Evolutionary conservation across 92 coral and sea anemone species (phyloP).

Genomic region (Pocillopora meandrina): DNA sequence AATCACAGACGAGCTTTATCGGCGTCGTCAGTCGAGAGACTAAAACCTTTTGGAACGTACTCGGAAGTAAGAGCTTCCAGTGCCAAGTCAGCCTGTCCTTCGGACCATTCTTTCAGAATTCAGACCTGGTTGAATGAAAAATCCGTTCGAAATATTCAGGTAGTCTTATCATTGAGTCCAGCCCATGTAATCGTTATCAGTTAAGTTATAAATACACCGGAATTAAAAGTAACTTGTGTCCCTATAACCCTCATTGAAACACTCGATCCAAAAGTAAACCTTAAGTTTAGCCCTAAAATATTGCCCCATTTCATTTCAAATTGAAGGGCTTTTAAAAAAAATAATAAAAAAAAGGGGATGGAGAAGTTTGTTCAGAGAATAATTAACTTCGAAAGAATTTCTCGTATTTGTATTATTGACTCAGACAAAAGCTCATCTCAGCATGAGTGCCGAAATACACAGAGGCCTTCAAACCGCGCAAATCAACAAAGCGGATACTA

Average conservation of each 20-base stretch:
- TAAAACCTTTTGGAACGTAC: background rate
- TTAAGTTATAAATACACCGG: background rate
- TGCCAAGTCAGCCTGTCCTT: slow-evolving; percentile 35
- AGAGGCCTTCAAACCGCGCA: background rate
- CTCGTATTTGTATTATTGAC: background rate
- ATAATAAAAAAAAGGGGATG: background rate
- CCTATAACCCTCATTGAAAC: background rate
- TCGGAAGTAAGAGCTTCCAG: slow-evolving; percentile 28
- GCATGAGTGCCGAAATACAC: background rate
- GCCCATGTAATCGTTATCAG: background rate
- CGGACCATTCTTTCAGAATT: slow-evolving; percentile 79
- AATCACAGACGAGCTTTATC: slow-evolving; percentile 62
- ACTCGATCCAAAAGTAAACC: background rate
- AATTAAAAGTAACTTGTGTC: background rate
- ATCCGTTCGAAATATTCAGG: slow-evolving; percentile 90
- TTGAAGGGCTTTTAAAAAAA: background rate
- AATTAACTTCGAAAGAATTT: background rate
- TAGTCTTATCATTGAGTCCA: slow-evolving; percentile 10
- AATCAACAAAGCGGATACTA: background rate
- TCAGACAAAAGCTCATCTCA: background rate
- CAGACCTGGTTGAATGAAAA: slow-evolving; percentile 95
- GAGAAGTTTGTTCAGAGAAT: background rate
- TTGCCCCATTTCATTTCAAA: background rate
- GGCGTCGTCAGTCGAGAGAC: slow-evolving; percentile 44
- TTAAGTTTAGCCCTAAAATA: background rate